Conservation (phyloP, 2,888 invertebrate species). For the Diarsia dahlii region DNA sequence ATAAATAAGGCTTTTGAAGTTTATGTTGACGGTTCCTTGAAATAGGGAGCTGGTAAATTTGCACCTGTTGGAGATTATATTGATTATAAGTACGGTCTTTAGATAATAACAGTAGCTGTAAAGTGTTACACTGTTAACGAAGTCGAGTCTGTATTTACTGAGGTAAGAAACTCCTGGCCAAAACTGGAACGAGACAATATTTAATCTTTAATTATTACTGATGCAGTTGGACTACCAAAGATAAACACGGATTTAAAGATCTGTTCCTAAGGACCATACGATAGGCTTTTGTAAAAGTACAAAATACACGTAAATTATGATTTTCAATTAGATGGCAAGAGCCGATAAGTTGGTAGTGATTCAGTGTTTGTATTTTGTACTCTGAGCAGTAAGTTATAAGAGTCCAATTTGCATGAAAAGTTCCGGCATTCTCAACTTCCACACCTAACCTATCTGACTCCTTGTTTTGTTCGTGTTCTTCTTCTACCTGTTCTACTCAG, state of each 20-base stretch:
- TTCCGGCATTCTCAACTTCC: not conserved
- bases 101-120: conserved; percentile 31
- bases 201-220: conserved; percentile 36
- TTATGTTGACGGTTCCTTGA: conserved; percentile 42
- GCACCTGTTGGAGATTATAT: conserved; percentile 46
- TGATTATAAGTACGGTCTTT: conserved; percentile 30
- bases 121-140: conserved; percentile 35
- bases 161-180: conserved; percentile 17
- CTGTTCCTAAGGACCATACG: conserved; percentile 25
- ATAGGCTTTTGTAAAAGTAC: conserved; percentile 10
- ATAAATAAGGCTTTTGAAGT: conserved; percentile 46
- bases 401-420: not conserved
- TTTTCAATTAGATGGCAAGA: conserved; percentile 7
- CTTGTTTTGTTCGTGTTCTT: not conserved
- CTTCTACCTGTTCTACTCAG: not conserved
- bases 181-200: conserved; percentile 47
- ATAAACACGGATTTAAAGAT: conserved; percentile 32
- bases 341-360: not conserved
- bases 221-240: conserved; percentile 13
- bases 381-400: not conserved
- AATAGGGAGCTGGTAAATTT: conserved; percentile 28
- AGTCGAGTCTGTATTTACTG: conserved; percentile 12
- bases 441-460: not conserved
- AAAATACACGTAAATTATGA: not conserved
- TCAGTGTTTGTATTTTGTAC: conserved; percentile 8